phyloP scores from a whole-genome alignment of 2,888 invertebrate species.

The Stratiomys singularior region DNA sequence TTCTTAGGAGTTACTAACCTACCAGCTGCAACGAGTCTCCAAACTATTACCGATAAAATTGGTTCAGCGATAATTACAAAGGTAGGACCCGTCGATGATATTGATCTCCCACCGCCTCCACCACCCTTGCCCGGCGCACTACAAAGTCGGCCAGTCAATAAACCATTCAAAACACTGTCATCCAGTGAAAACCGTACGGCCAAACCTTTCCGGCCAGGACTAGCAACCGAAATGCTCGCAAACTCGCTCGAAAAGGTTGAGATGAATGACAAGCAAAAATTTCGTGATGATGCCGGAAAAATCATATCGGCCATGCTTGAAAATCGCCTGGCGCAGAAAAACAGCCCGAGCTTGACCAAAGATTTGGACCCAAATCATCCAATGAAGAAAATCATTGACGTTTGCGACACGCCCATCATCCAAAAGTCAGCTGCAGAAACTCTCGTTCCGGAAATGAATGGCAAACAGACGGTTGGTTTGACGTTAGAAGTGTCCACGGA shows the following conservation, averaged over 20 bases:
- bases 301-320: conserved; percentile 65
- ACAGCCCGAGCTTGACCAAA: conserved; percentile 1
- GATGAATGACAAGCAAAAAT: conserved; percentile 60
- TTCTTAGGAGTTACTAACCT: conserved; percentile 36
- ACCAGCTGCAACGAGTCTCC: neutral
- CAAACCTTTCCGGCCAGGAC: conserved; percentile 32
- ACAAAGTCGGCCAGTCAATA: neutral
- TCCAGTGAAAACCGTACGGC: neutral
- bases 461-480: conserved; percentile 6
- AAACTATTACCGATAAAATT: neutral
- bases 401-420: conserved; percentile 57
- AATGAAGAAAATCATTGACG: conserved; percentile 62
- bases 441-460: neutral
- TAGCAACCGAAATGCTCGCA: conserved; percentile 61
- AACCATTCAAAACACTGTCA: neutral
- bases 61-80: neutral
- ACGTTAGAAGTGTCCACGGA: conserved; percentile 31
- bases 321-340: conserved; percentile 57
- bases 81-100: neutral
- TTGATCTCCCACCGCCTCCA: conserved; percentile 33
- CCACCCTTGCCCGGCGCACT: conserved; percentile 37
- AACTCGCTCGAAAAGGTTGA: conserved; percentile 62
- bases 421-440: neutral
- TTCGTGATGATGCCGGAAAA: conserved; percentile 63
- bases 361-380: conserved; percentile 56